phyloP scores from a whole-genome alignment of 2,888 invertebrate species.

The Protodeltote pygarga region DNA sequence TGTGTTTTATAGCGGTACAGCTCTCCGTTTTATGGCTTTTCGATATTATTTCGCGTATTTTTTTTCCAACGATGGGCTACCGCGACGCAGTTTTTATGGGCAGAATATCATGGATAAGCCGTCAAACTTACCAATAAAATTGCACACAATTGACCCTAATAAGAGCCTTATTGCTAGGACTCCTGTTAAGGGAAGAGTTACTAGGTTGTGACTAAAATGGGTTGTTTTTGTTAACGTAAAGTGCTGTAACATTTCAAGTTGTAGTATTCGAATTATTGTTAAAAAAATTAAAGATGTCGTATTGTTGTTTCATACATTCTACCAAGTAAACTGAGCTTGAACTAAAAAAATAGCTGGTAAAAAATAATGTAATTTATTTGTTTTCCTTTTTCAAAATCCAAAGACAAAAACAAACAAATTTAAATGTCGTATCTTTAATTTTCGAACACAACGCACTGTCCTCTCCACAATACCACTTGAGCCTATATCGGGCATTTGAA shows the following conservation, averaged over 20 bases:
- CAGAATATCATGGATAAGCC: constrained; percentile 58
- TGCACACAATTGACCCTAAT: constrained; percentile 18
- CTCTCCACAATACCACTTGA: constrained; percentile 83
- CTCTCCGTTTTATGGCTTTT: constrained; percentile 78
- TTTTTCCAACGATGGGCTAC: constrained; percentile 70
- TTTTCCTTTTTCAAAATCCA: background rate
- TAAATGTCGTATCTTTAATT: constrained; percentile 28
- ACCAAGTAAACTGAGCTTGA: no score
- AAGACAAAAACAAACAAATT: background rate
- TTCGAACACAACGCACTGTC: constrained; percentile 65
- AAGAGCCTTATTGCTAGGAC: constrained; percentile 1
- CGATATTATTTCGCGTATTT: constrained; percentile 85
- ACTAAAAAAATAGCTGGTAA: background rate
- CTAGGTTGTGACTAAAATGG: constrained; percentile 11
- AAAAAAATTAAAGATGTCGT: constrained; percentile 9
- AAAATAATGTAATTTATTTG: background rate
- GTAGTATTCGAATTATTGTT: constrained; percentile 15
- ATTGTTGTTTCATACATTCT: background rate
- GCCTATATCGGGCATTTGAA: constrained; percentile 80
- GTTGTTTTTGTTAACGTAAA: constrained; percentile 14
- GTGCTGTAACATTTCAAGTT: constrained; percentile 14
- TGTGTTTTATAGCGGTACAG: constrained; percentile 81
- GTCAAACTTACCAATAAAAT: constrained; percentile 23
- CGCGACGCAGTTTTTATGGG: constrained; percentile 48
- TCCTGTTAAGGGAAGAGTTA: constrained; percentile 9